phyloP scores from a whole-genome alignment of 30 jellyfish, hydroid and myxozoan genomes.

The Aurelia sp. region DNA sequence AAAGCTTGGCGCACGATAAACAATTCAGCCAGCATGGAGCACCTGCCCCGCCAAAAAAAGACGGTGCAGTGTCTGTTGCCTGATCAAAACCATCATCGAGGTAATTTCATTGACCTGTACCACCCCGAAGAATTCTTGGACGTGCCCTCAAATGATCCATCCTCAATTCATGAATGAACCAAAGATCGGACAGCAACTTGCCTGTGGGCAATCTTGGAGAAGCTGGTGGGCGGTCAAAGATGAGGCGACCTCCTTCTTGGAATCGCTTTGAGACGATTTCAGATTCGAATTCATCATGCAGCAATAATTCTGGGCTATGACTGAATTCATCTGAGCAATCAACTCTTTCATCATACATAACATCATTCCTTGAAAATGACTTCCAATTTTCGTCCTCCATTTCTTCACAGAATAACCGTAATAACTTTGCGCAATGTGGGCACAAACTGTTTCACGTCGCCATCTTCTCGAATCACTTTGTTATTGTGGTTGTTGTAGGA shows the following conservation, averaged over 20 bases:
- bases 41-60: no score
- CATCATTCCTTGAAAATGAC: constrained; percentile 6
- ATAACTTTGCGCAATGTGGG: neutral
- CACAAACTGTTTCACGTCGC: neutral
- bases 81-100: no score
- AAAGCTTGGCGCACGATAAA: no score
- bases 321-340: constrained; percentile 21
- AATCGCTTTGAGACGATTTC: constrained; percentile 52
- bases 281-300: constrained; percentile 38
- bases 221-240: constrained; percentile 12
- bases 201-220: no score
- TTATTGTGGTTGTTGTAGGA: constrained; percentile 1
- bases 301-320: neutral
- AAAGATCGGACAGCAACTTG: no score
- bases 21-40: no score
- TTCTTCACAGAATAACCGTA: neutral
- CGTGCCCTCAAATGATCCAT: no score
- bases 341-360: neutral
- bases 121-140: no score
- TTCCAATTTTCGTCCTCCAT: constrained; percentile 19
- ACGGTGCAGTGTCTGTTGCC: no score
- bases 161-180: no score
- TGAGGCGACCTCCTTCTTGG: constrained; percentile 68
- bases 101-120: no score
- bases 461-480: neutral